Base-by-base conservation (phyloP, 1,140 invertebrate species). In the Brachystomella parvula region DNA sequence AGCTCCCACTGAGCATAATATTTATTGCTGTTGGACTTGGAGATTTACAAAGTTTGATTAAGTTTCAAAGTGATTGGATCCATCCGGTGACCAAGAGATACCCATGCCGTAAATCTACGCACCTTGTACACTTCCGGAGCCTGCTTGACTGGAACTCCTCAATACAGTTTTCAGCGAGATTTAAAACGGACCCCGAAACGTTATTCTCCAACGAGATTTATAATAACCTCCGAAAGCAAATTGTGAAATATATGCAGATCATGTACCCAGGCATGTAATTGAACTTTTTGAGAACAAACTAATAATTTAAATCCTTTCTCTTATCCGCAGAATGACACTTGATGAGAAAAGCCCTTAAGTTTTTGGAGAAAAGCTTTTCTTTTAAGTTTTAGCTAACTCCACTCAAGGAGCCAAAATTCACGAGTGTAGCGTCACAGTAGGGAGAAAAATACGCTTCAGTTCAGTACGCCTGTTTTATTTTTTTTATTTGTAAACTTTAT, bases 71-170 rank as follows among this genome's bases (percentile, higher is more conserved):
- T 3, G 59, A 63, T 21, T 71, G 69, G 69, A 58, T 21, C 0
- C 57, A 47, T 24, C 69, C 69, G 0, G 39, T 35, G 21, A 67
- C 26, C 2, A 63, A 66, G 24, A 57, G 63, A 60, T 53, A 31
- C 39, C 63, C 66, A 26, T 65, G 57, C 30, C 66, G 69, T 1
- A 67, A 67, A 58, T 28, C 67, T 28, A 49, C 63, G 32, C 29
- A 62, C 53, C 35, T 65, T 19, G 49, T 71, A 35, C 69, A 71
- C 26, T 71, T 67, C 33, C 62, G 69, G n/a, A 71, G 69, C 49
- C 61, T 64, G 21, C 44, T 65, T 21, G 62, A 67, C 0, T 71
- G 69, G 69, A 62, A 65, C 17, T 56, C 65, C 32, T 28, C 66
- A 12, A 33, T 71, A 19, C 59, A 47, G 35, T 64, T 67, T 29